A percentile compares a stretch with the other conserved stretches of the same genome.
These are phyloP conservation scores for Umimayanthus kanabou DNA, from an alignment of 92 coral and sea anemone species.

Conservation along the genomic window DNA sequence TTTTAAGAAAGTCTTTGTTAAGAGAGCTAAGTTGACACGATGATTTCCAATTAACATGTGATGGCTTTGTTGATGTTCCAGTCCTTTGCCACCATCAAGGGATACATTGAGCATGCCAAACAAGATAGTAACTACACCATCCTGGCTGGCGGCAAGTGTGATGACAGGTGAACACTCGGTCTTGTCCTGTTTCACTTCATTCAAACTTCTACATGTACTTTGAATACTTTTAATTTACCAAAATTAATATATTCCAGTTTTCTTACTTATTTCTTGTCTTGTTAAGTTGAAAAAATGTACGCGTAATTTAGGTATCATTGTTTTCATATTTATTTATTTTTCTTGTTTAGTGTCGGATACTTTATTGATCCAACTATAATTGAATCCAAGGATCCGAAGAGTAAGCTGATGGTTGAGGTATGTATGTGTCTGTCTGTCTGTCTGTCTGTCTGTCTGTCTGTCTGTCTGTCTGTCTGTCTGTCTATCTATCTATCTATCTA, in stretches of 20 bases:
- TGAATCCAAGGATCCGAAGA: slow-evolving; percentile 75
- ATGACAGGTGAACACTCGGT: slow-evolving; percentile 64
- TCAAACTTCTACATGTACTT: not conserved
- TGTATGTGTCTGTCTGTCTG: not conserved
- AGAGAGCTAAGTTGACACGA: too few relatives aligned
- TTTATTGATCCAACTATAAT: slow-evolving; percentile 93
- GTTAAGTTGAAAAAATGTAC: too few relatives aligned
- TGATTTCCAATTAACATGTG: too few relatives aligned
- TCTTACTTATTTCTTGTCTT: too few relatives aligned
- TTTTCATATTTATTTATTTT: not conserved
- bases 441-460: not conserved
- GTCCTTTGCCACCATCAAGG: slow-evolving; percentile 69
- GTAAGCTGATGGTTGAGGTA: slow-evolving; percentile 93
- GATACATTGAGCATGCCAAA: slow-evolving; percentile 83
- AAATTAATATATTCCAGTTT: not conserved
- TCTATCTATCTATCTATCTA: too few relatives aligned
- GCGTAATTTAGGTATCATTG: not conserved
- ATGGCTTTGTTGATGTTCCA: not conserved
- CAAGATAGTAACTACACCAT: slow-evolving; percentile 68
- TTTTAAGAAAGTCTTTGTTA: too few relatives aligned
- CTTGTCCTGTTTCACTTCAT: not conserved
- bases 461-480: not conserved
- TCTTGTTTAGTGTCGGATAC: slow-evolving; percentile 78
- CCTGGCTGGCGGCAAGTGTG: slow-evolving; percentile 92
- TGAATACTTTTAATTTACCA: not conserved